Conservation (phyloP, 2,113 vertebrate species). For the Pardalotus punctatus region DNA sequence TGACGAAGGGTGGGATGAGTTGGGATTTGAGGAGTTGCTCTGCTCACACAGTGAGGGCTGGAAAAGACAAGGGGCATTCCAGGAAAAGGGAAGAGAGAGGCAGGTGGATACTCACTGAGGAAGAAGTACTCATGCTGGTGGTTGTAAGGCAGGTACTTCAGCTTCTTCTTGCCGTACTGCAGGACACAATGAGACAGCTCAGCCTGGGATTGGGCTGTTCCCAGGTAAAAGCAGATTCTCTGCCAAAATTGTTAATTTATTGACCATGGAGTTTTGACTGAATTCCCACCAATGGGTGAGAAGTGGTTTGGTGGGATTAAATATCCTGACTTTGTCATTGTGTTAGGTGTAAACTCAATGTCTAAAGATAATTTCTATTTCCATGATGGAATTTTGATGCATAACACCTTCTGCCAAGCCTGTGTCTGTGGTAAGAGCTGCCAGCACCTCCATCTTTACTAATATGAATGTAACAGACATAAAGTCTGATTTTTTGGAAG, state of each 20-base stretch:
- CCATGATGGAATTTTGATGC: neutral
- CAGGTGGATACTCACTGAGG: conserved; percentile 78
- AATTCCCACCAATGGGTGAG: neutral
- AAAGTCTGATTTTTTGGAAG: neutral
- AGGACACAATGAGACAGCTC: conserved; percentile 15
- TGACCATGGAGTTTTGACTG: neutral
- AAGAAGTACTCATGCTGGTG: conserved; percentile 94
- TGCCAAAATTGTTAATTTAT: neutral
- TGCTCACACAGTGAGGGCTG: neutral
- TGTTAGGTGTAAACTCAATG: neutral
- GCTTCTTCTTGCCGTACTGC: conserved; percentile 92
- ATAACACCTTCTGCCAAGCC: neutral
- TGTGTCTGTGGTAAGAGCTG: neutral
- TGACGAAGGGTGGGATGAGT: neutral
- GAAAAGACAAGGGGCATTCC: neutral
- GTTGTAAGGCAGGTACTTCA: conserved; percentile 88
- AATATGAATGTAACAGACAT: neutral
- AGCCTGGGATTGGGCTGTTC: neutral
- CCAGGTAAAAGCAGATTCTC: neutral
- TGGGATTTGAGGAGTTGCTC: neutral
- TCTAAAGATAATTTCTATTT: neutral
- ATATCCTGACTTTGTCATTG: neutral
- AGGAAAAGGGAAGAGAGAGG: neutral
- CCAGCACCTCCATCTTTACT: neutral
- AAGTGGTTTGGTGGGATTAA: neutral